Base-by-base conservation (phyloP, 2,113 vertebrate species). In the Piliocolobus tephrosceles region DNA sequence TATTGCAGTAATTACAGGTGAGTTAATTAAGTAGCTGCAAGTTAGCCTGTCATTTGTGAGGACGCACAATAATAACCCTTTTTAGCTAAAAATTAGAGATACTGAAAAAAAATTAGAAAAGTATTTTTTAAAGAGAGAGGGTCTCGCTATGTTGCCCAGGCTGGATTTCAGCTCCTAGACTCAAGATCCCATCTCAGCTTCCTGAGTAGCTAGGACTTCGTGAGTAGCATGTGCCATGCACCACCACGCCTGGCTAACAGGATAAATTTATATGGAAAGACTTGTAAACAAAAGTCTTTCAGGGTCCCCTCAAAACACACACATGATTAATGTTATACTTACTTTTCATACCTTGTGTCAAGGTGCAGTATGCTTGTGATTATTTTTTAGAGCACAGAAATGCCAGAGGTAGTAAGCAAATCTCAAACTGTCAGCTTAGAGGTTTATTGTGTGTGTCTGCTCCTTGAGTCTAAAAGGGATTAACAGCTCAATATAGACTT, bases 401-500 rank as follows among this genome's bases (percentile, higher is more conserved):
- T 92, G 35, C 50, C 79, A 52, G 79, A 66, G 72, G 89, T 85
- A 45, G 32, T 76, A 50, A 96, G 95, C 68, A 79, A 20, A 92
- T 92, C 50, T 95, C 57, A 68, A 13, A 68, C 85, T 50, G 73
- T 95, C 94, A 88, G 64, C 72, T 78, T 90, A 66, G 50, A 96
- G 88, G 89, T 95, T 95, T 57, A 35, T 83, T 97, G 27, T 80
- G 17, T 86, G 17, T 80, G 18, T 95, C 82, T 97, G 7, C 83
- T 96, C 1, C 43, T 45, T 82, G 52, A 76, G 86, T 91, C 95
- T 90, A 47, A 66, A 97, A 98, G 82, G 97, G 80, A 50, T 94
- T 84, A 97, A 96, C 76, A 96, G 85, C 85, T 97, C 2, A 91
- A 58, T 95, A 57, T 92, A 96, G 78, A 94, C 73, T 95, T 96